A percentile compares a stretch with the other conserved stretches of the same genome.
phyloP scores from a whole-genome alignment of 2,888 invertebrate genomes.

The Protonemura montana region DNA sequence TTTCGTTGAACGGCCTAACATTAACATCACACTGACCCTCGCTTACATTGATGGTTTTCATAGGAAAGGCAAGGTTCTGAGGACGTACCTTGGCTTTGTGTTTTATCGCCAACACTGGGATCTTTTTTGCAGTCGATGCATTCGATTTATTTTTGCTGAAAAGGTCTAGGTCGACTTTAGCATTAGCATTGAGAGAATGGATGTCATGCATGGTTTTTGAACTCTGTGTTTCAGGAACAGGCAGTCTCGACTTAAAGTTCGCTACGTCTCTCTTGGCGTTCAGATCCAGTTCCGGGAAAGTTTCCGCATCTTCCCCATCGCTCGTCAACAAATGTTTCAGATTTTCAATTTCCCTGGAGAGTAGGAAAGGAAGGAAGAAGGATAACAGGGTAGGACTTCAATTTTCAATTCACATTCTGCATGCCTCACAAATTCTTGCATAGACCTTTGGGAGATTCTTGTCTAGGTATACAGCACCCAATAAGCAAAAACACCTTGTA shows the following conservation, averaged over 20 bases:
- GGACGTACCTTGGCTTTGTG: not conserved
- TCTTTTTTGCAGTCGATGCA: not conserved
- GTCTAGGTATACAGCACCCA: too few relatives aligned
- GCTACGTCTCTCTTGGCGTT: not conserved
- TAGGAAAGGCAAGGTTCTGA: not conserved
- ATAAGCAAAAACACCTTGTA: too few relatives aligned
- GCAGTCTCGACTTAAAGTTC: not conserved
- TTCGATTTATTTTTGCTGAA: not conserved
- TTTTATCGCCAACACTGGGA: not conserved
- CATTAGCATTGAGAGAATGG: not conserved
- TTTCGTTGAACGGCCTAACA: slow-evolving; percentile 31
- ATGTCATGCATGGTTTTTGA: not conserved
- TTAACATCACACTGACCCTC: not conserved
- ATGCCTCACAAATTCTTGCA: too few relatives aligned
- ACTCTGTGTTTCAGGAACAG: not conserved
- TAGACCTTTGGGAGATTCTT: too few relatives aligned
- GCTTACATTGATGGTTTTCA: slow-evolving; percentile 16
- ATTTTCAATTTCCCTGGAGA: slow-evolving; percentile 8
- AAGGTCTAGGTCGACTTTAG: not conserved
- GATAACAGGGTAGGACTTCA: not conserved
- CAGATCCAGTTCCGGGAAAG: not conserved
- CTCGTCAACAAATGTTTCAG: not conserved
- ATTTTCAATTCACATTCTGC: not conserved
- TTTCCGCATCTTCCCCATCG: not conserved
- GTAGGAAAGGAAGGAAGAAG: slow-evolving; percentile 17